Base-by-base conservation (phyloP, 2,888 invertebrate species). In the Hofmannophila pseudospretella region DNA sequence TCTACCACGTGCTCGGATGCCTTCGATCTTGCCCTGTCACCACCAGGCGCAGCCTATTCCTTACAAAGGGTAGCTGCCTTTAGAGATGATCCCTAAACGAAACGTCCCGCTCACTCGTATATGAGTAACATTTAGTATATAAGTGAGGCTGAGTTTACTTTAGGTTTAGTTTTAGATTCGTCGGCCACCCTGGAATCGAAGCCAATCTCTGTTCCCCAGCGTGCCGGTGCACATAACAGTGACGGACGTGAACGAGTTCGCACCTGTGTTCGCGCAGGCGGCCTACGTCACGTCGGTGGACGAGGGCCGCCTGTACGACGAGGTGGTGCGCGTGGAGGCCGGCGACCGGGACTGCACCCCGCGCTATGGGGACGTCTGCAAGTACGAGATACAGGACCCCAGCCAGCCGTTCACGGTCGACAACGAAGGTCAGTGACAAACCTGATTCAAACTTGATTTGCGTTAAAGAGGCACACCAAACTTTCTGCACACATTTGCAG, bases 321-420 rank as follows among this genome's bases (percentile, higher is more conserved):
- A 96, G 73, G 94, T 99, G 45, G 90, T 98, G 11, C 91, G 96
- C 3, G 95, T 99, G 3, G 94, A 96, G 66, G 98, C 99, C 2
- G 91, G 93, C 0, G 99, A 99, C 72, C 89, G 94, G 35, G 98
- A 99, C 80, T 97, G 97, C 77, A 96, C 97, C n/a, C 96, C 96
- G 27, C 92, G 95, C 39, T 97, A 93, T 73, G 96, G 96, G 1
- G 96, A 97, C 70, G 96, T 99, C 36, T 99, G 99, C 92, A 96
- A 96, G 75, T 99, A 98, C 84, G 96, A 98, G 79, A 97, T 99
- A 49, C 88, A 97, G 34, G 97, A 96, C 0, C 85, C 84, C 39
- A 72, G 66, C 46, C 92, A 93, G 44, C 96, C 97, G 54, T 98
- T 98, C 75, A 90, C 91, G 36, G 95, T 98, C 61, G 96, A 97